These are phyloP conservation scores for Zaprionus bogoriensis DNA, from an alignment of 2,888 invertebrate species.

Conservation along the genomic window DNA sequence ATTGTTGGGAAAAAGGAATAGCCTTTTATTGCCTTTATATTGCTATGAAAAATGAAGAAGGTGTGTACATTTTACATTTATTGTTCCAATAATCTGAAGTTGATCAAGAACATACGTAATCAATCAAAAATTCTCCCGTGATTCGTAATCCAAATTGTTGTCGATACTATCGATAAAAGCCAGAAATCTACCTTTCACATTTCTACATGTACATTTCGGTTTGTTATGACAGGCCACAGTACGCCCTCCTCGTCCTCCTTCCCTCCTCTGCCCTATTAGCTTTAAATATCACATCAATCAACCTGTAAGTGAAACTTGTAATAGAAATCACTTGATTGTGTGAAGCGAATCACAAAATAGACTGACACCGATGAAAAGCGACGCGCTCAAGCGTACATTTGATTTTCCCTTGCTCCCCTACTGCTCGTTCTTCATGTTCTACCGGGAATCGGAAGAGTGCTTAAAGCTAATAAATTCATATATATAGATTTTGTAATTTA, in stretches of 20 bases:
- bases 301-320: not conserved
- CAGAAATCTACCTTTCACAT: too few species aligned
- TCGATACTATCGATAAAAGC: not conserved
- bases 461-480: not conserved
- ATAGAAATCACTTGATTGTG: not conserved
- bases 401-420: not conserved
- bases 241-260: too few species aligned
- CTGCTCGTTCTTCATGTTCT: not conserved
- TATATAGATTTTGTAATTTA: not conserved
- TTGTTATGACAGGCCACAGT: not conserved
- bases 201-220: not conserved
- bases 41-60: too few species aligned
- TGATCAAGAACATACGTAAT: too few species aligned
- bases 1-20: too few species aligned
- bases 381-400: slow-evolving; percentile 1
- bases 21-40: too few species aligned
- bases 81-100: too few species aligned
- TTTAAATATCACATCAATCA: slow-evolving; percentile 1
- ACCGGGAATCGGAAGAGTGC: not conserved
- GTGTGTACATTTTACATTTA: too few species aligned
- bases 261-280: too few species aligned
- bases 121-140: not conserved
- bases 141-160: not conserved
- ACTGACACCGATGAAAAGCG: not conserved
- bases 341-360: not conserved